phyloP scores from a whole-genome alignment of 2,113 vertebrate species.

The Prietella phreatophila region DNA sequence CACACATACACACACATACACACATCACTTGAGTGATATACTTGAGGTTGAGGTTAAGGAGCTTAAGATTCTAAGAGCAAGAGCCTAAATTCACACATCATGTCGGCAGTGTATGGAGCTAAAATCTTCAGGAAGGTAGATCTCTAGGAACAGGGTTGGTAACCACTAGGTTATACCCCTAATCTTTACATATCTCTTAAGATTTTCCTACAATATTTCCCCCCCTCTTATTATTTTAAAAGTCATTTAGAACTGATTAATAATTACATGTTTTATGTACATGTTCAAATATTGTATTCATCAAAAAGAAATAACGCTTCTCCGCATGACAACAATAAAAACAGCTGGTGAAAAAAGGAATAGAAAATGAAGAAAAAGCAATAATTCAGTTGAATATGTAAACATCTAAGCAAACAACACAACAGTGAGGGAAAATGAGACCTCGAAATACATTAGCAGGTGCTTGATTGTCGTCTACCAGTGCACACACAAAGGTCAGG shows the following conservation, averaged over 20 bases:
- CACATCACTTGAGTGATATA: too few relatives aligned
- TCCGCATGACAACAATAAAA: slow-evolving; percentile 25
- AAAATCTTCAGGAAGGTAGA: too few relatives aligned
- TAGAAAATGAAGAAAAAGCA: slow-evolving; percentile 2
- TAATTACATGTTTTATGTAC: background rate
- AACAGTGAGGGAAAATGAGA: background rate
- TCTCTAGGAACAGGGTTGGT: too few relatives aligned
- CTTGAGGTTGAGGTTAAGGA: too few relatives aligned
- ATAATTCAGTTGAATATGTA: slow-evolving; percentile 27
- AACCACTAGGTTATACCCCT: background rate
- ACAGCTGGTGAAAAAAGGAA: background rate
- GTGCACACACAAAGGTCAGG: background rate
- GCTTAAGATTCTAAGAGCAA: too few relatives aligned
- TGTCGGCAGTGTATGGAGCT: background rate
- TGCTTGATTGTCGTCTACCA: background rate
- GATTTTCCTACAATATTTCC: background rate
- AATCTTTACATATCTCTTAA: background rate
- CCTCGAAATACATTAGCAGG: background rate
- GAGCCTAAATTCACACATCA: background rate
- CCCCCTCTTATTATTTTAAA: background rate
- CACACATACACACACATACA: too few relatives aligned
- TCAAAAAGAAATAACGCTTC: slow-evolving; percentile 4
- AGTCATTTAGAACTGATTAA: background rate
- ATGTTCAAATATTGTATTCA: background rate
- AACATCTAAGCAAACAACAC: slow-evolving; percentile 12